Base-by-base conservation (phyloP, 1,140 invertebrate genomes). In the Cyclina sinensis region DNA sequence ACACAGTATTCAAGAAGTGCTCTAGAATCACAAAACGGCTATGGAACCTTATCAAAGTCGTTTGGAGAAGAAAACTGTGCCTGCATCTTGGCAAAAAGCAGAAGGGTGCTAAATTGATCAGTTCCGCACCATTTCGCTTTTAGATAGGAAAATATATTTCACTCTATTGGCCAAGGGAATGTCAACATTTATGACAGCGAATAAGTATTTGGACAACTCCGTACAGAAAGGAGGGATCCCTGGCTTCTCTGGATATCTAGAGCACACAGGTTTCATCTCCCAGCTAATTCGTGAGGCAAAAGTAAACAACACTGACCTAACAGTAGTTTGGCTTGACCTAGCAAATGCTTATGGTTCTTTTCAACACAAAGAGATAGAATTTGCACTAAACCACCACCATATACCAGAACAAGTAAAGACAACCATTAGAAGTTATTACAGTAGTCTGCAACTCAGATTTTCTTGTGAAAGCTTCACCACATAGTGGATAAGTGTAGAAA, bases 71-170 rank as follows among this genome's bases (percentile, higher is more conserved):
- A 18, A 48, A 30, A 39, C 35, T 51, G 39, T 48, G 12, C 57
- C 76, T 30, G 46, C 35, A 39, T 68, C 37, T 14, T 86, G 83
- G 83, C 0, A 59, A 27, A 76, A 51, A 57, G 86, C 59, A 88
- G 73, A 48, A 87, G 57, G 48, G 80, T 32, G 78, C 85, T 18
- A 39, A 80, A 62, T 87, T 30, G 30, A 65, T 18, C 85, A 87
- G 43, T 87, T 87, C 73, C 39, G 85, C 3, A 87, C 76, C 12
- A 87, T 78, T 7, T 79, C 85, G 16, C 54, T 87, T 3, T 35
- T 79, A 9, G 85, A 87, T 48, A 43, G 74, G 5, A 80, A 87
- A n/a, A 79, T 79, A 48, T 79, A 48, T 24, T 51, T 79, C n/a
- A 48, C 76, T 5, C 16, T 79, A 4, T 14, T 79, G 4, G 39